Evolutionary conservation across 1,140 invertebrate species (phyloP).

Genomic region (Brachystomella parvula): DNA sequence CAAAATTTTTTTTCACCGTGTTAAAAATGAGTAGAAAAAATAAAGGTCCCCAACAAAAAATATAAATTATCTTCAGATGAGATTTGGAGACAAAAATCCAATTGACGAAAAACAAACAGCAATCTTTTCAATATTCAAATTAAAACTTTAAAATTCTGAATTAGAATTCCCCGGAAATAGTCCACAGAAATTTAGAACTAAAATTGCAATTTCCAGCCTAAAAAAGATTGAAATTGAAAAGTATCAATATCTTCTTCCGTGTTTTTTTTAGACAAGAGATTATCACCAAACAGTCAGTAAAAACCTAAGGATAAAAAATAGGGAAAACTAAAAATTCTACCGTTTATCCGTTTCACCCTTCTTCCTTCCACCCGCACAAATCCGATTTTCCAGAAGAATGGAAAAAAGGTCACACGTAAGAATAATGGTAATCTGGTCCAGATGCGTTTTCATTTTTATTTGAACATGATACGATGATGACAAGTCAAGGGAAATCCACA

Average conservation of each 20-base stretch:
- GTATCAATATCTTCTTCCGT: no score
- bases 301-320: no score
- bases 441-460: conserved; percentile 6
- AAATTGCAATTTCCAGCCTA: no score
- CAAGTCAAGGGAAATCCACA: background rate
- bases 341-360: no score
- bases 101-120: background rate
- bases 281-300: no score
- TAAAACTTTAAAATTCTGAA: no score
- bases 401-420: background rate
- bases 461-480: conserved; percentile 4
- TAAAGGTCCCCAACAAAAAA: background rate
- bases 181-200: no score
- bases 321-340: no score
- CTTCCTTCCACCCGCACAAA: conserved; percentile 1
- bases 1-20: background rate
- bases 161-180: no score
- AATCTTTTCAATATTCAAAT: no score
- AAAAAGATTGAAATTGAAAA: no score
- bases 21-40: conserved; percentile 2
- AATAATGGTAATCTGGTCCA: background rate
- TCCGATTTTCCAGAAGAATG: conserved; percentile 6
- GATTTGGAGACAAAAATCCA: background rate
- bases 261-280: no score
- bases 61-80: conserved; percentile 4